Evolutionary conservation across 2,797 vertebrate species (phyloP).

Genomic region (Acanthornis magna): DNA sequence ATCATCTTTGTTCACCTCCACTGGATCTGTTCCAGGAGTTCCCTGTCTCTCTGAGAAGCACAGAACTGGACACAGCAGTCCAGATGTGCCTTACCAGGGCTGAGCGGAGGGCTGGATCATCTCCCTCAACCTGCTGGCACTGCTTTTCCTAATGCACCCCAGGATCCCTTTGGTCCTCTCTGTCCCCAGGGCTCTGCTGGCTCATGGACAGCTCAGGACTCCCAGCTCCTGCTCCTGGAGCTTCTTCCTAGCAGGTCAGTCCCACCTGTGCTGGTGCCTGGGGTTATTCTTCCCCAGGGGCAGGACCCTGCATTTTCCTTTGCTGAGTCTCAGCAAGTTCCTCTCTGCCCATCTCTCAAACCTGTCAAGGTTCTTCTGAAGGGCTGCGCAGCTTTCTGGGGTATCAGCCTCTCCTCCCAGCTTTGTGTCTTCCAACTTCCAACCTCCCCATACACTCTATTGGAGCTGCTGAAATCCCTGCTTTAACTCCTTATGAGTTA

Average conservation of each 20-base stretch:
- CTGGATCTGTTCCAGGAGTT: neutral
- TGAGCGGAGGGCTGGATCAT: too few relatives aligned
- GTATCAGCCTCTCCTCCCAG: neutral
- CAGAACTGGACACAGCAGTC: neutral
- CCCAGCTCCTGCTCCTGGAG: neutral
- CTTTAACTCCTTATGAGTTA: neutral
- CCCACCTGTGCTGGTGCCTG: neutral
- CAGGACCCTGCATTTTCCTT: neutral
- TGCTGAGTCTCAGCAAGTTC: neutral
- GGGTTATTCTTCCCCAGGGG: neutral
- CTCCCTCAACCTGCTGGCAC: fast-evolving
- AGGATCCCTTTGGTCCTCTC: neutral
- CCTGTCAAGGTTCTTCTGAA: neutral
- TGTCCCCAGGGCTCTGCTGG: neutral
- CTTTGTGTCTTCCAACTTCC: neutral
- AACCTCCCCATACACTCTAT: fast-evolving
- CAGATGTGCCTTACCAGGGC: too few relatives aligned
- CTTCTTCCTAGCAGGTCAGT: neutral
- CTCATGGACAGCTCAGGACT: neutral
- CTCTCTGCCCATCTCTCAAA: neutral
- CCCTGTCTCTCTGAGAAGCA: fast-evolving
- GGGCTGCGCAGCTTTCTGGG: neutral
- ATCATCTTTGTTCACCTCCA: neutral
- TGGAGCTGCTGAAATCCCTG: neutral
- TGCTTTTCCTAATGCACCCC: fast-evolving